Percentiles rank a stretch among this genome's conserved stretches.
These are phyloP conservation scores for Siderastrea siderea DNA, from an alignment of 92 coral and sea anemone genomes.

Conservation along the genomic window DNA sequence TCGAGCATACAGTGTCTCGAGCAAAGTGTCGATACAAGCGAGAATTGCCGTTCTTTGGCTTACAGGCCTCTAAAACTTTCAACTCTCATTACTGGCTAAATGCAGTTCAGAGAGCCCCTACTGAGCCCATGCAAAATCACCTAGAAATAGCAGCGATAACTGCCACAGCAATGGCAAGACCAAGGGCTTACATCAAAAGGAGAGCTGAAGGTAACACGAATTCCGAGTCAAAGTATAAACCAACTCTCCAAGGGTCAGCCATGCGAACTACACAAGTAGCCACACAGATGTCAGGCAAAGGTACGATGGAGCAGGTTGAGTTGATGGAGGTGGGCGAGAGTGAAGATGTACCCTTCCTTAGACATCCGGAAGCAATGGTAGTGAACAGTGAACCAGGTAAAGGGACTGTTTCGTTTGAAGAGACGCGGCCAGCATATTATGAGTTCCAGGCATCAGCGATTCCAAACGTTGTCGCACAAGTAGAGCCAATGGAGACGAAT, in stretches of 20 bases:
- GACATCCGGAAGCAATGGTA: not conserved
- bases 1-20: not conserved
- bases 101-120: not conserved
- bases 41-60: not conserved
- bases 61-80: not conserved
- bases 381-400: not conserved
- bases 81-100: not conserved
- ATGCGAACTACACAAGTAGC: not conserved
- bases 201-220: not conserved
- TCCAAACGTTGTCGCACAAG: not conserved
- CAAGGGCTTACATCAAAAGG: not conserved
- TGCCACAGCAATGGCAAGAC: not conserved
- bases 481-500: not conserved
- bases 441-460: not conserved
- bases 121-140: not conserved
- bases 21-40: not conserved
- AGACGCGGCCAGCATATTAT: not conserved
- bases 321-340: not conserved
- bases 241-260: not conserved
- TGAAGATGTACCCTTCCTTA: not conserved
- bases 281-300: not conserved
- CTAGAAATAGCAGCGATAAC: no score
- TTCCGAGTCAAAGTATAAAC: not conserved
- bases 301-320: not conserved
- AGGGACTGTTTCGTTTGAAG: not conserved